A percentile compares a stretch with the other conserved stretches of the same genome.
Evolutionary conservation across 2,888 invertebrate species (phyloP).

Genomic region (Nomada ruficornis): DNA sequence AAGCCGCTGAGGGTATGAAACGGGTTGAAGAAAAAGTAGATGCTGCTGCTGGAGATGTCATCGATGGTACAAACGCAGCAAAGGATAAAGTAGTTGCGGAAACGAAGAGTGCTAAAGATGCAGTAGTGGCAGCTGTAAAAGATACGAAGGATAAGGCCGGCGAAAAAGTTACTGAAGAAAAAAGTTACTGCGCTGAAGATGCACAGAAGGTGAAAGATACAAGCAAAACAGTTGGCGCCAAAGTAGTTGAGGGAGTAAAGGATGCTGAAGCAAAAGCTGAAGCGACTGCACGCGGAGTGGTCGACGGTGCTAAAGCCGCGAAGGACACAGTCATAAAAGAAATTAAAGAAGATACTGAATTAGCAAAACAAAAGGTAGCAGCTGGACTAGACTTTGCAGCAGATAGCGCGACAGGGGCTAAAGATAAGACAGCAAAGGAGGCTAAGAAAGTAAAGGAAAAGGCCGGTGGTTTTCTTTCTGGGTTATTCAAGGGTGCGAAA

Average conservation of each 20-base stretch:
- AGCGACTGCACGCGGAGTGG: conserved; percentile 78
- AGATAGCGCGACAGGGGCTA: conserved; percentile 85
- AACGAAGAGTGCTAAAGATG: conserved; percentile 29
- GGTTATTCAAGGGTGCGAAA: conserved; percentile 72
- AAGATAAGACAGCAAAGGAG: conserved; percentile 75
- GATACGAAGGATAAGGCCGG: conserved; percentile 8
- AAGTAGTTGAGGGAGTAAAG: conserved; percentile 47
- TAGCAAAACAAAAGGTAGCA: conserved; percentile 57
- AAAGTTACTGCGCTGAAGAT: too few species aligned
- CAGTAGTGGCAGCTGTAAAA: conserved; percentile 21
- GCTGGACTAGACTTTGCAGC: conserved; percentile 73
- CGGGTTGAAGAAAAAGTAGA: background rate
- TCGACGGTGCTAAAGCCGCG: conserved; percentile 19
- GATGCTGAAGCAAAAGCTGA: conserved; percentile 58
- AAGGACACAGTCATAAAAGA: conserved; percentile 73
- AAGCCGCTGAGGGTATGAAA: background rate
- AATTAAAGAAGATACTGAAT: conserved; percentile 78
- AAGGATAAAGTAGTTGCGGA: background rate
- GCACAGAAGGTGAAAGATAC: conserved; percentile 48
- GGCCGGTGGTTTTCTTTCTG: conserved; percentile 68
- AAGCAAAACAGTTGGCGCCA: conserved; percentile 83
- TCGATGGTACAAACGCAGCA: conserved; percentile 43
- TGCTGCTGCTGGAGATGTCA: background rate
- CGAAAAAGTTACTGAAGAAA: conserved; percentile 1
- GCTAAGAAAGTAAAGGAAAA: conserved; percentile 67